phyloP scores from a whole-genome alignment of 2,113 vertebrate genomes.

The Dipodomys stephensi region DNA sequence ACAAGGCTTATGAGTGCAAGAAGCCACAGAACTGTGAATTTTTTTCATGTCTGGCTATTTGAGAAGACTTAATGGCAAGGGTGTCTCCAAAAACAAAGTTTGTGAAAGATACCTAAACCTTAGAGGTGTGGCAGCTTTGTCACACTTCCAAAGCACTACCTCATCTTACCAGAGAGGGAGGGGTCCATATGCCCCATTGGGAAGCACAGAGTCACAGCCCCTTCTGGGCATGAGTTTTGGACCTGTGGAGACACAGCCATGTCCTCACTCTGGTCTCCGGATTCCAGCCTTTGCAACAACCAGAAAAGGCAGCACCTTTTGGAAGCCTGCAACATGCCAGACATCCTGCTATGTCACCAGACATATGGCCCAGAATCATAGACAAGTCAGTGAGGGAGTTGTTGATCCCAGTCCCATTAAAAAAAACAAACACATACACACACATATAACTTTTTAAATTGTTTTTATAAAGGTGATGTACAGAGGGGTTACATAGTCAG shows the following conservation, averaged over 20 bases:
- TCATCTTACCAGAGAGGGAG: slow-evolving; percentile 52
- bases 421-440: too few species aligned
- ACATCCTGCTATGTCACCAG: background rate
- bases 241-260: background rate
- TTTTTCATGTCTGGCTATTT: slow-evolving; percentile 38
- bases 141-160: slow-evolving; percentile 31
- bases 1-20: slow-evolving; percentile 43
- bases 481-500: too few species aligned
- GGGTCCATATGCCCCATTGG: slow-evolving; percentile 15
- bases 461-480: too few species aligned
- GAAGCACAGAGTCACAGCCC: background rate
- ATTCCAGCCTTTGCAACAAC: background rate
- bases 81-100: slow-evolving; percentile 59
- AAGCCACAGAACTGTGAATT: background rate
- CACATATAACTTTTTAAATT: too few species aligned
- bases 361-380: background rate
- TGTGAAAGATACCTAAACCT: background rate
- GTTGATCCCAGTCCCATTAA: background rate
- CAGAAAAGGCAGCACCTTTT: background rate
- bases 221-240: slow-evolving; percentile 33
- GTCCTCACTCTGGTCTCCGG: background rate
- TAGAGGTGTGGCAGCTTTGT: background rate
- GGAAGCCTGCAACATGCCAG: background rate
- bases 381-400: background rate
- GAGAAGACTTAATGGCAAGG: background rate